Percentiles rank a stretch among this genome's conserved stretches.
Conservation (phyloP, 2,113 vertebrate species). For the Hippocampus abdominalis region DNA sequence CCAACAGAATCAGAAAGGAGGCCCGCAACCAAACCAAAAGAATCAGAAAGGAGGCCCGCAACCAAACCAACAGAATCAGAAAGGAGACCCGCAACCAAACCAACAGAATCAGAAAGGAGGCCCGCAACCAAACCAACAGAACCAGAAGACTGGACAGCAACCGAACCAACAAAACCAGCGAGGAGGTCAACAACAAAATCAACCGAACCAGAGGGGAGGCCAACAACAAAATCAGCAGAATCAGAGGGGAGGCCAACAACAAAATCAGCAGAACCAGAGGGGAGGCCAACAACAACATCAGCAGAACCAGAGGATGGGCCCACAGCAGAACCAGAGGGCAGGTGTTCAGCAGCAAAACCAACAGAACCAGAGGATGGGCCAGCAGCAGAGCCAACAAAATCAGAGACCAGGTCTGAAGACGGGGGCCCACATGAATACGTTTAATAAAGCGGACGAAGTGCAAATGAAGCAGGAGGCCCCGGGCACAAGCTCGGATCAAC, state of each 20-base stretch:
- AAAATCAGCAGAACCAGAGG: neutral
- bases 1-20: neutral
- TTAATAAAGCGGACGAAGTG: neutral
- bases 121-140: neutral
- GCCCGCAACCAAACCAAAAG: neutral
- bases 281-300: neutral
- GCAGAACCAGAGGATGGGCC: neutral
- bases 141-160: neutral
- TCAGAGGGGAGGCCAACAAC: neutral
- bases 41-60: neutral
- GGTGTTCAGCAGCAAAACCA: neutral
- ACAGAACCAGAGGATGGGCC: neutral
- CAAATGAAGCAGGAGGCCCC: neutral
- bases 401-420: conserved; percentile 3
- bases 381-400: conserved; percentile 10
- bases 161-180: neutral
- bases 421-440: neutral
- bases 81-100: neutral
- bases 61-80: conserved; percentile 12
- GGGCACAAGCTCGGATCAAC: neutral
- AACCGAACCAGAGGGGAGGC: neutral
- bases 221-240: neutral
- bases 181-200: neutral
- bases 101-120: neutral
- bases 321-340: neutral